Evolutionary conservation across 2,113 vertebrate genomes (phyloP).

Genomic region (Mirounga angustirostris): DNA sequence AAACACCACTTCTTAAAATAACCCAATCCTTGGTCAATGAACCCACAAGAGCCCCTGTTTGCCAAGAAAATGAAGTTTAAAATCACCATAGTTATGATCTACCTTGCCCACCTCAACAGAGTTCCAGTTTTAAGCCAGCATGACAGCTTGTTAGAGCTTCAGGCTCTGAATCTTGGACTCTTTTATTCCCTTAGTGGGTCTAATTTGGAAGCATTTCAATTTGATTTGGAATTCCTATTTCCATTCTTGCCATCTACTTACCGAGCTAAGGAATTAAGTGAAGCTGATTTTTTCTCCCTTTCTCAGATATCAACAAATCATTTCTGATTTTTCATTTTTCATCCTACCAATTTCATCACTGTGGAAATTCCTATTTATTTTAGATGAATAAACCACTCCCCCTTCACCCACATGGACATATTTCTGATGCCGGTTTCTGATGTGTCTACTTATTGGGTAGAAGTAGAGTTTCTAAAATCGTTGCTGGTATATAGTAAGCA

Average conservation of each 20-base stretch:
- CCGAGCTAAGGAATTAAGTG: background rate
- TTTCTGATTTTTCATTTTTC: constrained; percentile 28
- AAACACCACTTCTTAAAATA: background rate
- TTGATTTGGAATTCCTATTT: constrained; percentile 11
- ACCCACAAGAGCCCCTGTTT: background rate
- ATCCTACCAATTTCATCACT: background rate
- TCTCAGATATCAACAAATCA: background rate
- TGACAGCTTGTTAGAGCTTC: background rate
- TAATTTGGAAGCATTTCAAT: constrained; percentile 24
- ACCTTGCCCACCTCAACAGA: background rate
- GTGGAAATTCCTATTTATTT: background rate
- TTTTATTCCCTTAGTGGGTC: background rate
- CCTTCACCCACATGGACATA: constrained; percentile 2
- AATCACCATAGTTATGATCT: background rate
- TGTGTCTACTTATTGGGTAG: background rate
- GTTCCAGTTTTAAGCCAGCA: constrained; percentile 14
- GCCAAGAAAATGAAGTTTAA: constrained; percentile 5
- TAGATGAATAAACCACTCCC: background rate
- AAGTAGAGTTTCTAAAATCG: constrained; percentile 32
- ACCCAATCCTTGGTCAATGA: background rate
- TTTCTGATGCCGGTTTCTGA: background rate
- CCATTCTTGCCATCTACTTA: background rate
- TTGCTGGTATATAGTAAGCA: background rate
- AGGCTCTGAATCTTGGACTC: background rate
- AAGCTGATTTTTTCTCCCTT: background rate